Evolutionary conservation across 2,113 vertebrate species (phyloP).

Genomic region (Saimiri boliviensis): DNA sequence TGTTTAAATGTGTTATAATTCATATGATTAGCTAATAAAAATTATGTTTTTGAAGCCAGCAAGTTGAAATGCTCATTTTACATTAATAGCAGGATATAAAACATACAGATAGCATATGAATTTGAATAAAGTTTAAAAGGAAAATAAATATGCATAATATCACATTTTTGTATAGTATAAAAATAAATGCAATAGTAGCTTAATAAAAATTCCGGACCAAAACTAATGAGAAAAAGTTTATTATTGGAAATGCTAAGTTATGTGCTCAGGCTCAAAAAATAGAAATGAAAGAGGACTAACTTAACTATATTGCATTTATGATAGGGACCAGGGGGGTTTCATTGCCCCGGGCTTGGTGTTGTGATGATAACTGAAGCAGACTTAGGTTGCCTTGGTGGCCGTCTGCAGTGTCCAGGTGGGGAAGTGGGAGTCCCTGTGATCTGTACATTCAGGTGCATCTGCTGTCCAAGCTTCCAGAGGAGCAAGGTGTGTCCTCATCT

Average conservation of each 20-base stretch:
- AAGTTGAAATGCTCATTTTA: slow-evolving; percentile 52
- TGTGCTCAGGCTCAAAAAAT: background rate
- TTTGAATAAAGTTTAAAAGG: slow-evolving; percentile 43
- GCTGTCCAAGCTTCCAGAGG: background rate
- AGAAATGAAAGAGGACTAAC: background rate
- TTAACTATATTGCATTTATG: background rate
- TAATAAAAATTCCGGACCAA: slow-evolving; percentile 43
- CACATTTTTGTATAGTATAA: slow-evolving; percentile 27
- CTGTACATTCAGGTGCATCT: background rate
- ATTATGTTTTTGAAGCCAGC: slow-evolving; percentile 15
- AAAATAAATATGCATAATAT: slow-evolving; percentile 38
- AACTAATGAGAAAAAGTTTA: slow-evolving; percentile 53
- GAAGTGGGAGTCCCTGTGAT: background rate
- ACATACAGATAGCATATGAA: slow-evolving; percentile 39
- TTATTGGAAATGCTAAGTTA: slow-evolving; percentile 45
- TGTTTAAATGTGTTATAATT: slow-evolving; percentile 45
- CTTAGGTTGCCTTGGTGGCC: background rate
- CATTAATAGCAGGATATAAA: slow-evolving; percentile 51
- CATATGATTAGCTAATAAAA: slow-evolving; percentile 46
- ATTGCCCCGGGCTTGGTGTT: background rate
- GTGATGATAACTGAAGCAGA: background rate
- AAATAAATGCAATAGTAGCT: slow-evolving; percentile 46
- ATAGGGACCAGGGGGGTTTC: background rate
- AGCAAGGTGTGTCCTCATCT: background rate
- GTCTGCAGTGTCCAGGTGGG: background rate